Conservation (phyloP, 37 sponge, comb jelly and placozoan genomes). For the Bolinopsis microptera region DNA sequence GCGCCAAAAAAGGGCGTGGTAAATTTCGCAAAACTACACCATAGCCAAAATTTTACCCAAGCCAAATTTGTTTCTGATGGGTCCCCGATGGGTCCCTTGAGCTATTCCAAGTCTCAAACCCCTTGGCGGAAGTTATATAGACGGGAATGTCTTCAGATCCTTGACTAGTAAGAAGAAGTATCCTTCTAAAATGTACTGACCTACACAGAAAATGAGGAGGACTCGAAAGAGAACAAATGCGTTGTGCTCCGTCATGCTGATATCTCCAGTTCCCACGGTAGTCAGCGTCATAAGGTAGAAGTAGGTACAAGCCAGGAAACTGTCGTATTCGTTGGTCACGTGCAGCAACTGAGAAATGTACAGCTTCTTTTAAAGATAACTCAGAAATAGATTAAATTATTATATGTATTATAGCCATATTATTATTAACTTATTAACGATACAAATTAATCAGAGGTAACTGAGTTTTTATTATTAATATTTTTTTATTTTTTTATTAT, state of each 20-base stretch:
- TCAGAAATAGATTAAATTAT: not conserved
- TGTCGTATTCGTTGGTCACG: not conserved
- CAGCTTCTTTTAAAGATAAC: not conserved
- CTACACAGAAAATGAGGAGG: constrained; percentile 40
- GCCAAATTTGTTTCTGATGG: no score
- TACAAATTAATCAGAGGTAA: not conserved
- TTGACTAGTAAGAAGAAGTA: no score
- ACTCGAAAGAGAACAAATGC: constrained; percentile 5
- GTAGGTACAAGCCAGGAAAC: constrained; percentile 10
- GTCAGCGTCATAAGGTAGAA: constrained; percentile 59
- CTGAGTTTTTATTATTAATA: no score
- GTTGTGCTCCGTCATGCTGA: constrained; percentile 62
- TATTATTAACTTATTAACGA: not conserved
- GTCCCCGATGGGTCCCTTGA: no score
- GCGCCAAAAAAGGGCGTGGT: no score
- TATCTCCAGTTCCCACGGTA: constrained; percentile 49
- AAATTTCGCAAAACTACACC: no score
- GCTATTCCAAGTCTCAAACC: no score
- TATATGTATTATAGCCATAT: not conserved
- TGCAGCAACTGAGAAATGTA: constrained; percentile 3
- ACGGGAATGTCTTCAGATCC: no score
- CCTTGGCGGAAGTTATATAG: no score
- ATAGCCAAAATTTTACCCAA: no score
- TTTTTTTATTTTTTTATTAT: no score
- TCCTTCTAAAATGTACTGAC: no score